These are phyloP conservation scores for Leptogaster cylindrica DNA, from an alignment of 2,888 invertebrate species.

Conservation along the genomic window DNA sequence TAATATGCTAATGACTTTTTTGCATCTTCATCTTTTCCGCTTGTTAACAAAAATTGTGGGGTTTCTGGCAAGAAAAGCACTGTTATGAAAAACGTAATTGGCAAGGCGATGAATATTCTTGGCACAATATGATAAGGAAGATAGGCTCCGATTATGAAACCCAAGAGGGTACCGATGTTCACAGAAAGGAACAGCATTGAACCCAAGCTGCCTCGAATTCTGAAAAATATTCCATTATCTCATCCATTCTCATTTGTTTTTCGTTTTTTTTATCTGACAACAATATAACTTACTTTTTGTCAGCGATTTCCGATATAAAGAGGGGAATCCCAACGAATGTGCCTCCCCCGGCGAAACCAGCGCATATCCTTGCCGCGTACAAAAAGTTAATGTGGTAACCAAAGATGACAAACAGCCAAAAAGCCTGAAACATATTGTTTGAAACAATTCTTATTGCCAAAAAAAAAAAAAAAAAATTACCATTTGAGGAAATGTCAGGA, in stretches of 20 bases:
- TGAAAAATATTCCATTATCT: slow-evolving; percentile 11
- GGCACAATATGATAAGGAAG: slow-evolving; percentile 45
- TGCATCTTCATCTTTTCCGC: slow-evolving; percentile 37
- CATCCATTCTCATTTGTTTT: background rate
- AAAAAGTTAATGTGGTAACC: slow-evolving; percentile 38
- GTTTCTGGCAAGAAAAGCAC: slow-evolving; percentile 46
- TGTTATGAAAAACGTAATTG: slow-evolving; percentile 34
- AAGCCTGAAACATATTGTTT: slow-evolving; percentile 35
- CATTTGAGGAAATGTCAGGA: slow-evolving; percentile 47
- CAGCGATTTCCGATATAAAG: slow-evolving; percentile 48
- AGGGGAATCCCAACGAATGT: slow-evolving; percentile 46
- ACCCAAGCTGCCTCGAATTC: slow-evolving; percentile 46
- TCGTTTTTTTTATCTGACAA: too few species aligned
- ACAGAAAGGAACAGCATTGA: slow-evolving; percentile 43
- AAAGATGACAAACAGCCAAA: slow-evolving; percentile 47
- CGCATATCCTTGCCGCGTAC: slow-evolving; percentile 45
- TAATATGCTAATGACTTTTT: slow-evolving; percentile 46
- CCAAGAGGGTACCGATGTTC: slow-evolving; percentile 44
- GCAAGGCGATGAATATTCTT: slow-evolving; percentile 41
- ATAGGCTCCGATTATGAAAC: slow-evolving; percentile 45
- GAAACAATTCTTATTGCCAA: too few species aligned
- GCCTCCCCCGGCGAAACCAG: slow-evolving; percentile 48
- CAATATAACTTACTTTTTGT: slow-evolving; percentile 47
- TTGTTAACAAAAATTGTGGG: slow-evolving; percentile 45
- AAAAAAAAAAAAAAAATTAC: slow-evolving; percentile 41